phyloP scores from a whole-genome alignment of 1,140 invertebrate species.

The Atopsyche davidsoni region DNA sequence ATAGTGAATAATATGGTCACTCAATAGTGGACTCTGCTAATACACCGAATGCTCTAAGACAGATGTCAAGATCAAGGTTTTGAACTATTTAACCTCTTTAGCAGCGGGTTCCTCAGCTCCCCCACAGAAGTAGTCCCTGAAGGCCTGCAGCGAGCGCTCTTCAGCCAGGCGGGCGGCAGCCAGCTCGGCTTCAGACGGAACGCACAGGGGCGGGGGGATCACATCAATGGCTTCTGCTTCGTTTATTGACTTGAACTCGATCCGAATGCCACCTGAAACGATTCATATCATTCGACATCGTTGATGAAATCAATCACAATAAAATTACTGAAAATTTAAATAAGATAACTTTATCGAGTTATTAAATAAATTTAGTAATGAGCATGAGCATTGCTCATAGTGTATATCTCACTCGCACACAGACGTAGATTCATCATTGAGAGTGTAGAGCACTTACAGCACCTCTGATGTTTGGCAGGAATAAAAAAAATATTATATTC shows the following conservation, averaged over 20 bases:
- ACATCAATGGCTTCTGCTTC: constrained; percentile 78
- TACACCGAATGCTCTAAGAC: no score
- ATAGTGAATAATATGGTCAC: no score
- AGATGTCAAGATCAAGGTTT: no score
- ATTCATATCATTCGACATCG: not conserved
- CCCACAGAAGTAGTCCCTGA: constrained; percentile 21
- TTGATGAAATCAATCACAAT: no score
- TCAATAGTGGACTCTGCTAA: no score
- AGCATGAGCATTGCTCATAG: no score
- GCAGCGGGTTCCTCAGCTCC: constrained; percentile 7
- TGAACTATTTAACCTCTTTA: no score
- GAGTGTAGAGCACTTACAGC: no score
- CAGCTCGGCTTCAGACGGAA: not conserved
- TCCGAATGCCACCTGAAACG: constrained; percentile 52
- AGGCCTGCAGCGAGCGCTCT: constrained; percentile 23
- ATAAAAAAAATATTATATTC: no score
- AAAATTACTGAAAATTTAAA: constrained; percentile 32
- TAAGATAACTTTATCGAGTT: constrained; percentile 10
- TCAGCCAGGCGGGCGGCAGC: constrained; percentile 20
- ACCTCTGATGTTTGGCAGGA: no score
- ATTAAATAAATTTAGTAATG: constrained; percentile 19
- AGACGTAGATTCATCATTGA: no score
- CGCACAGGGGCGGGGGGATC: constrained; percentile 36
- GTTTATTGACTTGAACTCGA: constrained; percentile 76
- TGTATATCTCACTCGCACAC: no score